Evolutionary conservation across 2,797 vertebrate genomes (phyloP), one percentile per base, ranked within the genome.

Genomic region (Myioborus miniatus): DNA sequence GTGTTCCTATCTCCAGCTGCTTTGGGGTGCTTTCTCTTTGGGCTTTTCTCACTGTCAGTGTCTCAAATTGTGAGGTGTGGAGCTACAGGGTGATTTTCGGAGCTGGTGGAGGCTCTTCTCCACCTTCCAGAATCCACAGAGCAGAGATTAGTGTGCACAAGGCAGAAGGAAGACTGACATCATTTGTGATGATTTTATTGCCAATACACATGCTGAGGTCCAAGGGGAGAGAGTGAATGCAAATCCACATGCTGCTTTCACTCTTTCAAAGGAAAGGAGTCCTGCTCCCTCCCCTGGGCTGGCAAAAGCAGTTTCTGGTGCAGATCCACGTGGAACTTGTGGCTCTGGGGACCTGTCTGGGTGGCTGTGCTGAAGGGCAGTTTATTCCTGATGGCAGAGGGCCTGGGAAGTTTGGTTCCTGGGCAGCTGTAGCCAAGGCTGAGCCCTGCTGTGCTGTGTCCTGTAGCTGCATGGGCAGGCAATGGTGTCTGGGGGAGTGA

Each of bases 381-480:
- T 64, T 85, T 82, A 26, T 74, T 85, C 32, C 26, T 14, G 8
- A 19, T n/a, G 74, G 36, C 63, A 64, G 62, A 65, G 59, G 21
- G 29, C 50, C 21, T 71, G 87, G 58, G 75, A 92, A 78, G 34
- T 49, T 74, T 15, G 46, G 19, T 87, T 77, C 65, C 65, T 83
- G 0, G 0, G 64, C 84, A 71, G n/a, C 71, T 62, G 75, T 50
- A 41, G 60, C 24, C 26, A 53, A 52, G 65, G 74, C 86, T 70
- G 71, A 83, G 10, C 34, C 30, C 37, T 65, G 30, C 71, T 10
- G 12, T 0, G 1, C 67, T 15, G 37, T 0, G 0, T 84, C 58
- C 63, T 8, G 1, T 6, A 2, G 3, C 53, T 52, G 68, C 55
- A 46, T 0, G 1, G 67, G 63, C 43, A 27, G 26, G 59, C 60